Conservation (phyloP, 2,113 vertebrate species). For the Callipepla californica region DNA sequence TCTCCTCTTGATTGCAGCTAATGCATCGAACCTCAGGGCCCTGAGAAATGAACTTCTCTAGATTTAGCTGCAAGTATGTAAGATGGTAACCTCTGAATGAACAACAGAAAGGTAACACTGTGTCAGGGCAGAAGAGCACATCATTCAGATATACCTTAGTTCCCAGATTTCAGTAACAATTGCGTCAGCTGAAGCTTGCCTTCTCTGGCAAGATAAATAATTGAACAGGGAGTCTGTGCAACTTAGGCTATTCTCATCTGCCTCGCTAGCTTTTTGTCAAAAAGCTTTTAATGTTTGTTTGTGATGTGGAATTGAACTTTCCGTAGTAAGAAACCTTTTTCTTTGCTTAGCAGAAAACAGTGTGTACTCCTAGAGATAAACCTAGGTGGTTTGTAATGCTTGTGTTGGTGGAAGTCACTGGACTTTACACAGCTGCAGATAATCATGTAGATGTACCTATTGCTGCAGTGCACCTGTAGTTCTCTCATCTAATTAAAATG, state of each 20-base stretch:
- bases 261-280: background rate
- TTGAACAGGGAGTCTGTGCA: background rate
- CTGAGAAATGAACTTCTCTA: background rate
- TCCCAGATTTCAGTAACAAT: background rate
- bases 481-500: background rate
- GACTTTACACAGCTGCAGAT: background rate
- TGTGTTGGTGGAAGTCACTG: background rate
- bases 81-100: background rate
- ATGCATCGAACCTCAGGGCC: fast-evolving
- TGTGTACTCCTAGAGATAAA: background rate
- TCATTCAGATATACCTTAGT: fast-evolving
- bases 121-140: background rate
- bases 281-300: background rate
- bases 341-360: background rate
- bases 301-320: background rate
- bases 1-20: background rate
- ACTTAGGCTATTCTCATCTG: background rate
- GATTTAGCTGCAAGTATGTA: background rate
- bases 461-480: fast-evolving
- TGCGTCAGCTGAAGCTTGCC: background rate
- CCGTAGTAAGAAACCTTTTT: background rate
- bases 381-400: background rate
- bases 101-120: background rate
- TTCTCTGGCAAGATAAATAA: fast-evolving
- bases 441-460: background rate